phyloP scores from a whole-genome alignment of 1,140 invertebrate genomes.

The Mamestra configurata region DNA sequence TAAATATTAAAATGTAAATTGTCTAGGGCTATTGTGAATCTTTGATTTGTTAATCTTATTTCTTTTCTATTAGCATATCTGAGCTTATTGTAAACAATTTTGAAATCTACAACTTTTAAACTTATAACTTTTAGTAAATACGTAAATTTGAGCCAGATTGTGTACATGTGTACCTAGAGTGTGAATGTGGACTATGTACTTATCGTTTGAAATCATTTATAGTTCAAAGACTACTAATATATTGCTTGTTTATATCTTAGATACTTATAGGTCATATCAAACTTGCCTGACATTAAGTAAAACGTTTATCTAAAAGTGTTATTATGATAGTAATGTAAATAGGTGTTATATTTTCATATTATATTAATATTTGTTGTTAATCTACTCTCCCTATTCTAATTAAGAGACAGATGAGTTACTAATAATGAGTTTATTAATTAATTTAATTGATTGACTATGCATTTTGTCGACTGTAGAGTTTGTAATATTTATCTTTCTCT shows the following conservation, averaged over 20 bases:
- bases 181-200: constrained; percentile 25
- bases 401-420: neutral
- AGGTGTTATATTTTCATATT: constrained; percentile 14
- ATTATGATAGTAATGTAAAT: constrained; percentile 19
- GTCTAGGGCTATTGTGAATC: neutral
- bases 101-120: neutral
- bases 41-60: neutral
- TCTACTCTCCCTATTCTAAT: neutral
- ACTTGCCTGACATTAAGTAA: constrained; percentile 40
- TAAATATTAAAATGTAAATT: neutral
- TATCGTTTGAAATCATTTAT: neutral
- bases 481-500: neutral
- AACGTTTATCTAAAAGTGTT: neutral
- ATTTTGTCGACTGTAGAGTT: neutral
- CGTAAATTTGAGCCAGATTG: neutral
- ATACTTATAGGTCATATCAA: constrained; percentile 43
- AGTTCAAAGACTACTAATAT: constrained; percentile 19
- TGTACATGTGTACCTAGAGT: neutral
- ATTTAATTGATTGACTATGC: neutral
- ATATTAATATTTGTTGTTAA: constrained; percentile 19
- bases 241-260: constrained; percentile 15
- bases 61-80: neutral
- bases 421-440: neutral
- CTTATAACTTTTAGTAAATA: neutral
- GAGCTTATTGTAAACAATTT: constrained; percentile 14